Percentiles rank a stretch among this genome's conserved stretches.
Conservation (phyloP, 2,888 invertebrate species). For the Limnephilus lunatus region DNA sequence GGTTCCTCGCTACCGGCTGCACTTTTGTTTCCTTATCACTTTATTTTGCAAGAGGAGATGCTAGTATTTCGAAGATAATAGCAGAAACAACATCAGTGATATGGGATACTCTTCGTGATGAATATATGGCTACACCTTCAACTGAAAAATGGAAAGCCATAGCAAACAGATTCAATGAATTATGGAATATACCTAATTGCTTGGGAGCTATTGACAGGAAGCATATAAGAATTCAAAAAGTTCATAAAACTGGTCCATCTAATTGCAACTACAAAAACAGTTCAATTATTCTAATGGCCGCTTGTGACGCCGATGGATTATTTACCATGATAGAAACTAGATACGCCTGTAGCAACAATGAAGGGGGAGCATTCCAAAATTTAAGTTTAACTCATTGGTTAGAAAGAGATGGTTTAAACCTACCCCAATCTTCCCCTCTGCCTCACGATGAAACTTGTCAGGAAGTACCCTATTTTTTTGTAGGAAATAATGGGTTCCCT, state of each 20-base stretch:
- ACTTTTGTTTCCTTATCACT: conserved; percentile 65
- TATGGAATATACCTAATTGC: conserved; percentile 68
- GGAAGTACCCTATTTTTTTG: conserved; percentile 57
- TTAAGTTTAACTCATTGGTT: conserved; percentile 56
- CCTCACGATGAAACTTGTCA: conserved; percentile 5
- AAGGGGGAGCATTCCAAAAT: conserved; percentile 68
- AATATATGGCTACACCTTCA: conserved; percentile 66
- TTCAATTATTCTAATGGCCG: conserved; percentile 68
- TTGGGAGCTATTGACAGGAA: conserved; percentile 67
- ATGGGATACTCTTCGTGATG: conserved; percentile 64
- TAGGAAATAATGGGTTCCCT: conserved; percentile 67
- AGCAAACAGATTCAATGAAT: conserved; percentile 66
- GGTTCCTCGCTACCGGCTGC: conserved; percentile 67
- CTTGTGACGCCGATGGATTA: conserved; percentile 68
- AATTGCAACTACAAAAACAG: conserved; percentile 60
- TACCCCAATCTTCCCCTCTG: not conserved
- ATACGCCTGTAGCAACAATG: conserved; percentile 68
- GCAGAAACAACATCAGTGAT: conserved; percentile 65
- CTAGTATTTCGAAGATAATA: conserved; percentile 66
- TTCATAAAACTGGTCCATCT: conserved; percentile 66
- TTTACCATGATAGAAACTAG: conserved; percentile 68
- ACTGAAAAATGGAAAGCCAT: conserved; percentile 66
- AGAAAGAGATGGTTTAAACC: conserved; percentile 24
- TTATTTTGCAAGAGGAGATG: conserved; percentile 65
- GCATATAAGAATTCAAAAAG: conserved; percentile 67